Evolutionary conservation across 2,797 vertebrate genomes (phyloP).

Genomic region (Geotrypetes seraphini): DNA sequence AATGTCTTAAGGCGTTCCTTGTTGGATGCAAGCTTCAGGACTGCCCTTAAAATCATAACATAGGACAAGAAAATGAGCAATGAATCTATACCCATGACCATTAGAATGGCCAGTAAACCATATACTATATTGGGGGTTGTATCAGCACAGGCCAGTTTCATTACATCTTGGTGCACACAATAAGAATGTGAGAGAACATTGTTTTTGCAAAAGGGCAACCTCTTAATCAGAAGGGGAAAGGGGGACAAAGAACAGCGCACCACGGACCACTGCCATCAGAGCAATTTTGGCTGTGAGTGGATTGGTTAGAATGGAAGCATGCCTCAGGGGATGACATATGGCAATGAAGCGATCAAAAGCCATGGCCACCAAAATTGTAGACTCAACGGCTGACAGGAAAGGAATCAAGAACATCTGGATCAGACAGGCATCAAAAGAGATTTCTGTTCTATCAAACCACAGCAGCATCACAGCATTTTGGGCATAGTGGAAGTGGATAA

Average conservation of each 20-base stretch:
- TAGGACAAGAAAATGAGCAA: conserved; percentile 16
- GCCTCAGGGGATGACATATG: conserved; percentile 32
- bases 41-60: conserved; percentile 11
- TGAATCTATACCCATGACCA: conserved; percentile 41
- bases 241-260: background rate
- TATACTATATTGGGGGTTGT: conserved; percentile 42
- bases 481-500: conserved; percentile 40
- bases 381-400: conserved; percentile 25
- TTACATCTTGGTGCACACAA: conserved; percentile 55
- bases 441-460: conserved; percentile 22
- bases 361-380: conserved; percentile 24
- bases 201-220: conserved; percentile 5
- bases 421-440: conserved; percentile 37
- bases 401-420: conserved; percentile 43
- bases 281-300: conserved; percentile 15
- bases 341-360: conserved; percentile 33
- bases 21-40: conserved; percentile 7
- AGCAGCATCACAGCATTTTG: conserved; percentile 41
- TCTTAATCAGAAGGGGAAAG: conserved; percentile 15
- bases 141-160: conserved; percentile 45
- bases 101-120: conserved; percentile 41
- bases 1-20: conserved; percentile 9
- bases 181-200: conserved; percentile 49
- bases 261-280: conserved; percentile 2
- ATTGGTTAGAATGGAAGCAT: conserved; percentile 20